A percentile compares a stretch with the other conserved stretches of the same genome.
phyloP scores from a whole-genome alignment of 2,888 invertebrate species.

The Cheilosia grossa region DNA sequence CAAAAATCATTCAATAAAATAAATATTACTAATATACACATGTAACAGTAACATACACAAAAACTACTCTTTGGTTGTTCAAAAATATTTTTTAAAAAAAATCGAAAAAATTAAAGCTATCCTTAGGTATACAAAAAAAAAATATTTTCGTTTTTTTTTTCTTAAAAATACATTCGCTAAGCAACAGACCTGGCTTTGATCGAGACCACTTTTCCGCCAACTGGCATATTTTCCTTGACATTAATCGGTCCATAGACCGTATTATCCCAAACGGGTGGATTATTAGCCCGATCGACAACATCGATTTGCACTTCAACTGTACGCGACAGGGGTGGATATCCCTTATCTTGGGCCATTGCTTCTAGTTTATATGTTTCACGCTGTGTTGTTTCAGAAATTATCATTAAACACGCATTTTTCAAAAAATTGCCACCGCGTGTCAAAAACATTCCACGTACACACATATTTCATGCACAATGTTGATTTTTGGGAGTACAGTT shows the following conservation, averaged over 20 bases:
- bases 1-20: constrained; percentile 42
- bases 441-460: constrained; percentile 52
- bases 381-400: constrained; percentile 83
- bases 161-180: constrained; percentile 74
- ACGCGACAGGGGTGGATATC: constrained; percentile 96
- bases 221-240: constrained; percentile 98
- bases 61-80: constrained; percentile 44
- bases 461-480: constrained; percentile 18
- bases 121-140: constrained; percentile 58
- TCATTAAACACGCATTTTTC: constrained; percentile 4
- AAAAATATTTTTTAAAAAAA: constrained; percentile 17
- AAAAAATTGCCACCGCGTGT: constrained; percentile 14
- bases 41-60: constrained; percentile 18
- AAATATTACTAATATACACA: constrained; percentile 51
- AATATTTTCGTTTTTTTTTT: constrained; percentile 37
- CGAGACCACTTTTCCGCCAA: constrained; percentile 98
- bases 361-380: constrained; percentile 99
- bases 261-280: constrained; percentile 98
- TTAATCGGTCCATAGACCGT: constrained; percentile 98
- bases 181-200: constrained; percentile 98
- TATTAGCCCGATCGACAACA: constrained; percentile 99
- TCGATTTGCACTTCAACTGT: constrained; percentile 99
- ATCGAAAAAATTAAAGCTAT: constrained; percentile 25
- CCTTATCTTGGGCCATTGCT: constrained; percentile 99
- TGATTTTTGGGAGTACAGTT: constrained; percentile 49